Evolutionary conservation across 2,113 vertebrate genomes (phyloP), one percentile per base, ranked within the genome.

Genomic region (Quiscalus mexicanus): DNA sequence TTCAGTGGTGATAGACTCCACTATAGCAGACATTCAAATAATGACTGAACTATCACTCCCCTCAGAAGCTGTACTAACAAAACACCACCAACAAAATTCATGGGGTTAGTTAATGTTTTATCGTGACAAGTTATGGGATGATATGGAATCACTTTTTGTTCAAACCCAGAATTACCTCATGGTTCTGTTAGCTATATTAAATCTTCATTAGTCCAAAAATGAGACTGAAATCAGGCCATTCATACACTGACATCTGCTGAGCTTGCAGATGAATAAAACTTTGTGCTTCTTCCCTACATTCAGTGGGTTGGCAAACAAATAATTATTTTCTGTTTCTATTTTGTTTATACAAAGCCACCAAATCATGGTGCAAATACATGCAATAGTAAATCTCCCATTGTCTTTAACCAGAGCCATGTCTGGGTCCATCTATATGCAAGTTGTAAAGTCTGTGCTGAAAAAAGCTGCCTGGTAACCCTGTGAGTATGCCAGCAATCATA

Each of bases 261-360:
- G 95, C 95, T 97, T 96, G 91, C 95, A 92, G 69, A 96, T 97
- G 95, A 97, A 97, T 96, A 95, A 94, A 97, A 97, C 96, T 96
- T 90, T 97, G 97, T 97, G 84, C 55, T 89, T 94, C 70, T 92
- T 70, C 75, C 82, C 62, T 63, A 69, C 89, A 90, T 85, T 94
- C 96, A 89, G 80, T 27, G 86, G 71, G 83, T 55, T 96, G 95
- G 95, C 97, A 96, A 95, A 95, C 93, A 95, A 96, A 96, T 97
- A 95, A 95, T 95, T 95, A 96, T 95, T 96, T 97, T 97, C 93
- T 97, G 78, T 94, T 89, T 93, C 93, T 90, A 13, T 95, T 90
- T 94, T 79, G 47, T 71, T 92, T 95, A 55, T 56, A 83, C 83
- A 90, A 86, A 94, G 83, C 91, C 84, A 88, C 86, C 91, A 59